Base-by-base conservation (phyloP, 2,797 vertebrate species). In the Meriones psammophilus region DNA sequence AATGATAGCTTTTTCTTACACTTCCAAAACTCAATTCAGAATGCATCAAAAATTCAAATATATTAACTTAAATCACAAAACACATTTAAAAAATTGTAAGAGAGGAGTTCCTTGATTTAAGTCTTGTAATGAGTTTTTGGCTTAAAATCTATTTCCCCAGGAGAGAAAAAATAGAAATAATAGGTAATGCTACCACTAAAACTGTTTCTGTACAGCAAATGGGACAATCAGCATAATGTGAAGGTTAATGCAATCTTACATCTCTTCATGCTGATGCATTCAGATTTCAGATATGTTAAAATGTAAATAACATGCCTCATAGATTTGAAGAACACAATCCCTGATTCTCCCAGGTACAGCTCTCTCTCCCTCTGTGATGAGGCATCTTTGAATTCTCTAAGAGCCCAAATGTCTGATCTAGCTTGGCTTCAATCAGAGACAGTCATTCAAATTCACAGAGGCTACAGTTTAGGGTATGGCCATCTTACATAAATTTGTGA, bases 201-300 rank as follows among this genome's bases (percentile, higher is more conserved):
- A 66, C 28, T 5, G 3, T 20, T 85, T 85, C 28, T 79, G 22
- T 17, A 86, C 0, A 18, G 28, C 56, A 79, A 85, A 58, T 18
- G 18, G 76, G 46, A 85, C 54, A 78, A 78, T 71, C 18, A 36
- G 26, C 46, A 89, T 26, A 42, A 62, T 56, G 26, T 30, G 64
- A 85, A 87, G 30, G 17, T 86, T 91, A 84, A 68, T 79, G 13
- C 50, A 54, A 73, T 77, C 58, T 69, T 69, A 84, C 83, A 54
- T 88, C 36, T 64, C 13, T 92, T 87, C 42, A 66, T 2, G 46
- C 26, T 86, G 39, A 56, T 64, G 30, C 17, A 73, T 46, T 30
- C 58, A 28, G 5, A 62, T 86, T 91, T 95, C 17, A 95, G 15
- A 54, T 76, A 71, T 12, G 20, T 76, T 76, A 94, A 94, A 62